Evolutionary conservation across 2,113 vertebrate species (phyloP).

Genomic region (Colaptes auratus): DNA sequence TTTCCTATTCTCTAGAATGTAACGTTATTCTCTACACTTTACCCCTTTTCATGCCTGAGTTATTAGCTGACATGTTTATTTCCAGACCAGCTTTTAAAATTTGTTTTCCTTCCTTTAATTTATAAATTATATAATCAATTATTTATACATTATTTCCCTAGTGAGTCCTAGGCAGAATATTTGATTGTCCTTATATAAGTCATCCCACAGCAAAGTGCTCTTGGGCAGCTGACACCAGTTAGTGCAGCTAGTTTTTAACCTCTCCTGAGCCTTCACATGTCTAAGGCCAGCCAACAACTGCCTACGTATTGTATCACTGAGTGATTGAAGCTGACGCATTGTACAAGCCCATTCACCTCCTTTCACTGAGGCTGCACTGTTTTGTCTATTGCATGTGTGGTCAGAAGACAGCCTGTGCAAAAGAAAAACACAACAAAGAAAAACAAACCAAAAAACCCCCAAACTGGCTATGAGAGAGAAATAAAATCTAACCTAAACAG

Average conservation of each 20-base stretch:
- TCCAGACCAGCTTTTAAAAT: slow-evolving; percentile 65
- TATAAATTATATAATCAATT: slow-evolving; percentile 73
- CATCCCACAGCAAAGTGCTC: slow-evolving; percentile 38
- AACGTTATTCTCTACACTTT: background rate
- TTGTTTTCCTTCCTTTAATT: slow-evolving; percentile 72
- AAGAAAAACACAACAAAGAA: background rate
- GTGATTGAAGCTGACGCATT: background rate
- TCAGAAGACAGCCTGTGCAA: background rate
- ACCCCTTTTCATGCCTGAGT: background rate
- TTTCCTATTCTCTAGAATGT: slow-evolving; percentile 18
- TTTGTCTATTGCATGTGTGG: background rate
- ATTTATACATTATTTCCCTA: slow-evolving; percentile 72
- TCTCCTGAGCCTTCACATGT: slow-evolving; percentile 12
- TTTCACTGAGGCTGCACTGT: slow-evolving; percentile 50
- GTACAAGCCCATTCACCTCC: background rate
- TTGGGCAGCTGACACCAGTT: slow-evolving; percentile 55
- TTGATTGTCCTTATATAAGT: slow-evolving; percentile 58
- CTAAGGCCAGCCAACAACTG: background rate
- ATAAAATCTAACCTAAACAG: background rate
- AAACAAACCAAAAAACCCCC: no score
- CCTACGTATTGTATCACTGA: background rate
- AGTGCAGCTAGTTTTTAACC: background rate
- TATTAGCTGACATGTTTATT: slow-evolving; percentile 59
- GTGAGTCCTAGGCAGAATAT: slow-evolving; percentile 50
- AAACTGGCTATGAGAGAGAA: background rate